Base-by-base conservation (phyloP, 2,888 invertebrate genomes). In the Drosophila subsilvestris region DNA sequence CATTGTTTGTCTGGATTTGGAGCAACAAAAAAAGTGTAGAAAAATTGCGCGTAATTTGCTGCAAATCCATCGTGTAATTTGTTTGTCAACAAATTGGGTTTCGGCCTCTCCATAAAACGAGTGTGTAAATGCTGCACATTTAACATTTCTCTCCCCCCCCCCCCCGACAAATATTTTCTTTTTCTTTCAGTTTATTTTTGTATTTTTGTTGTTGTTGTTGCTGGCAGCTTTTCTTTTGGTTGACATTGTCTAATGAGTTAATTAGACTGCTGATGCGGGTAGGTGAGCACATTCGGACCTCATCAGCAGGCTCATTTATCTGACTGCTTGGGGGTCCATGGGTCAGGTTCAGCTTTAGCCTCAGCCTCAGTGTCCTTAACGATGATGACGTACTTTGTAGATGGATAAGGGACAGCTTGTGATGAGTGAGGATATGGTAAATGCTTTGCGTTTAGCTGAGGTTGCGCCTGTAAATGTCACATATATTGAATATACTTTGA, bases 191-290 rank as follows among this genome's bases (percentile, higher is more conserved):
- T 25, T 43, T 32, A 14, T 61, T 57, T 61, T 57, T 55, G 20
- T 59, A 20, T 27, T n/a, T 42, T 14, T 32, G 27, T 47, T 37
- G 14, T 2, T 25, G 0, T 25, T 32, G 12, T 32, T 32, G 32
- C 32, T 32, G 4, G 12, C 32, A 1, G 14, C 43, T 56, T 22
- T 49, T 20, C 18, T 58, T 66, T 50, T 50, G 66, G 47, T 74
- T 78, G 83, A 83, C 83, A 86, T 75, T 83, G 86, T 79, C 86
- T 83, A 83, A 83, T 83, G 86, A 83, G 86, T 83, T 86, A 83
- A 83, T 83, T 83, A 83, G 83, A 56, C 73, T 66, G 71, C 43
- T 78, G 79, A 78, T 84, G 84, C 76, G 84, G 84, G 78, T 71
- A 54, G 55, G 53, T 73, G 69, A 58, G 20, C 61, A 50, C 60